Evolutionary conservation across 2,888 invertebrate genomes (phyloP), one percentile per base, ranked within the genome.

Genomic region (Uloborus plumipes): DNA sequence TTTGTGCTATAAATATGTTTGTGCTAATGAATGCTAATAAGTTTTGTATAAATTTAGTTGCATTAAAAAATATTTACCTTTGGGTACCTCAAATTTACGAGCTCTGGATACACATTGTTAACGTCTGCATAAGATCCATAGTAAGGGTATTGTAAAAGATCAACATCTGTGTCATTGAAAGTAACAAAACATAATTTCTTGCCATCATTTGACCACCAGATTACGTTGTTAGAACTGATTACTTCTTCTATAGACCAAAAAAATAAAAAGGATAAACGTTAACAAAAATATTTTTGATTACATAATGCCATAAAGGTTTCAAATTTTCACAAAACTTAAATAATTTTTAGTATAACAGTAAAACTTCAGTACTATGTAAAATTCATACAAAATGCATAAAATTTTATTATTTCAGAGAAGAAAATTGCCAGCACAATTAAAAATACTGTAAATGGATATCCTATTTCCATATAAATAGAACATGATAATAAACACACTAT

Each of bases 171-270:
- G 84, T 90, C 90, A 82, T 90, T 88, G 84, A 90, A 89, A 16
- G 86, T 85, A 11, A 88, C 88, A 85, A 88, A 91, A 58, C 89
- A 88, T 18, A 91, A 85, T 71, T 87, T 86, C 13, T 86, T 86
- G 1, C 89, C 89, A 70, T 87, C 87, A 1, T 88, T 87, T 0
- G 90, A 89, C 89, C 89, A 90, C 90, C 90, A 91, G 39, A 90
- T 77, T 15, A 90, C 90, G 69, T 88, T 86, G 78, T 87, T 87
- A 49, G 85, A 75, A 4, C 85, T 85, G 20, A 90, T 84, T 47
- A 90, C 88, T 86, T 90, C 89, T 87, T 90, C 97, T 93, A 20
- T 15, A 66, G 65, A 39, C n/a, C n/a, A n/a, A 47, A 47, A 61
- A 69, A 13, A 39, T 47, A 64, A n/a, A n/a, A n/a, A 55, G 55